Evolutionary conservation across 2,888 invertebrate species (phyloP), one percentile per base, ranked within the genome.

Genomic region (Euphydryas editha): DNA sequence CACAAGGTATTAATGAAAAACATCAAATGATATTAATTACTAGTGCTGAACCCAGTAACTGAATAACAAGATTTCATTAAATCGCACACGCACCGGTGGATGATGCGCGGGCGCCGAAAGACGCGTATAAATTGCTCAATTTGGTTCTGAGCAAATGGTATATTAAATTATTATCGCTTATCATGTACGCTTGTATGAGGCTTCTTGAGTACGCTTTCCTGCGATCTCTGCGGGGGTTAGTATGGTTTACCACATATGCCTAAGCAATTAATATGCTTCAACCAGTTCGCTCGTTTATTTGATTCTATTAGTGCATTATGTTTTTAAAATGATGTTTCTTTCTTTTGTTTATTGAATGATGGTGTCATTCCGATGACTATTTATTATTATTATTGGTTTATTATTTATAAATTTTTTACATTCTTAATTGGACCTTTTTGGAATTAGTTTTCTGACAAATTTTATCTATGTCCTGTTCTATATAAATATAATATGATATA

Each of bases 81-180:
- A 79, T 70, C 72, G 71, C 75, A 78, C 78, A 81, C 80, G 78
- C 78, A 76, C 73, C 58, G 67, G 59, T 59, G 71, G 67, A 59
- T 68, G 72, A 72, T 75, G 75, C 79, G 73, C 76, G 70, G 69
- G 73, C 75, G 75, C 68, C 71, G 71, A 74, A 67, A 72, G 83
- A 82, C 82, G 76, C 82, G 79, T 79, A 87, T 88, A 91, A 89
- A 91, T 90, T 90, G 88, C 88, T 91, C 89, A 91, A 92, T 91
- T 89, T 85, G 76, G 83, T 82, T 75, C 73, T 73, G 75, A 83
- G 83, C 85, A 84, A 88, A 87, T 82, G 83, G 84, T 83, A 82
- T 84, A 86, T 88, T 86, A 86, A 90, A 88, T 90, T 86, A 90
- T 85, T 84, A 85, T 81, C 74, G 79, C 79, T 75, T 82, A 81